A percentile compares a stretch with the other conserved stretches of the same genome.
These are phyloP conservation scores for Amphimedon queenslandica DNA, from an alignment of 37 sponge, comb jelly and placozoan species.

Conservation along the genomic window DNA sequence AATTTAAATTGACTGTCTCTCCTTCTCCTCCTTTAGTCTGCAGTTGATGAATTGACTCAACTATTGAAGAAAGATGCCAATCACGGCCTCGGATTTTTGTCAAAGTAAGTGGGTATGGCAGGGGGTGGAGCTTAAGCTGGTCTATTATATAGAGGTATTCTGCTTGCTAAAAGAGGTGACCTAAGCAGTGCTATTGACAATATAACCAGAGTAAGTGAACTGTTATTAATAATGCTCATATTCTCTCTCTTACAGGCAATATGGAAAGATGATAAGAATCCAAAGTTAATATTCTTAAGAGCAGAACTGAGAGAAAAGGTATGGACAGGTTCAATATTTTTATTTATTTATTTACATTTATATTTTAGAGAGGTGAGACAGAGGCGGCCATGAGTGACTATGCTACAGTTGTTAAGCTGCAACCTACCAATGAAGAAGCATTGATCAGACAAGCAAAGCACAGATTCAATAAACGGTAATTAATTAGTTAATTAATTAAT, in stretches of 20 bases:
- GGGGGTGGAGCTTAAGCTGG: slow-evolving; percentile 1
- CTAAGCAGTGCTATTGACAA: slow-evolving; percentile 17
- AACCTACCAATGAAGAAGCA: slow-evolving; percentile 50
- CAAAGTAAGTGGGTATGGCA: not conserved
- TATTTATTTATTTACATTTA: not conserved
- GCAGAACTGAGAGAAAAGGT: slow-evolving; percentile 78
- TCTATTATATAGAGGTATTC: slow-evolving; percentile 18
- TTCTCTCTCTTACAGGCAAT: slow-evolving; percentile 51
- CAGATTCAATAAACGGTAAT: slow-evolving; percentile 39
- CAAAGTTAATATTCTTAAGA: slow-evolving; percentile 59
- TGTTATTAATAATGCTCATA: too few relatives aligned
- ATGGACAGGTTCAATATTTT: not conserved
- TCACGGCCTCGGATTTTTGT: not conserved
- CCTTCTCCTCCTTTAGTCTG: slow-evolving; percentile 2
- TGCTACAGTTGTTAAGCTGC: slow-evolving; percentile 48
- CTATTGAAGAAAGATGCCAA: not conserved
- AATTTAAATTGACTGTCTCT: not conserved
- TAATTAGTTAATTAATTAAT: not conserved
- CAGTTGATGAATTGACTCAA: not conserved
- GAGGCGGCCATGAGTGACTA: slow-evolving; percentile 72
- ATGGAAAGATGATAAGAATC: slow-evolving; percentile 28
- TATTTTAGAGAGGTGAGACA: slow-evolving; percentile 43
- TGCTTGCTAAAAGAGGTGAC: slow-evolving; percentile 20
- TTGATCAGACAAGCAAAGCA: slow-evolving; percentile 68
- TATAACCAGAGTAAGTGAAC: not conserved